phyloP scores from a whole-genome alignment of 2,797 vertebrate genomes.

The Epinephelus awoara region DNA sequence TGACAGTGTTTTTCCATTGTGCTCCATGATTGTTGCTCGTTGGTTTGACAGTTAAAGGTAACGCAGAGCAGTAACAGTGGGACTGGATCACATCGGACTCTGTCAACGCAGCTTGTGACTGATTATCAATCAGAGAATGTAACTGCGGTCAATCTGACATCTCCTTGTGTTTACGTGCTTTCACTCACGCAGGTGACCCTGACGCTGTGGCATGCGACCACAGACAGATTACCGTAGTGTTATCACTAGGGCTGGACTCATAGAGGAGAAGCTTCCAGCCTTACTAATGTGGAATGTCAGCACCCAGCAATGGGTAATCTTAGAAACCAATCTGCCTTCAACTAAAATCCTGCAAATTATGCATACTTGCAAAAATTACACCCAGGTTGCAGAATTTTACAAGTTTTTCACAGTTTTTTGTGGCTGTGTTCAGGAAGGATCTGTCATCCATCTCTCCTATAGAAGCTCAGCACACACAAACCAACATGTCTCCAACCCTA shows the following conservation, averaged over 20 bases:
- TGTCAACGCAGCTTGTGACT: constrained; percentile 73
- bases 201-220: constrained; percentile 58
- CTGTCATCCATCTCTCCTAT: neutral
- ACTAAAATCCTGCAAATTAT: neutral
- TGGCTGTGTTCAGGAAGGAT: too few relatives aligned
- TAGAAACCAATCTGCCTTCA: neutral
- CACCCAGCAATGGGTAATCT: too few relatives aligned
- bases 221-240: constrained; percentile 20
- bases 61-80: constrained; percentile 29
- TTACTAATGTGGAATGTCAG: constrained; percentile 1
- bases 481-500: neutral
- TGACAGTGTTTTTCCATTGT: constrained; percentile 21
- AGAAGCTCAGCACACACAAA: neutral
- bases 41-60: constrained; percentile 48
- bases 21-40: constrained; percentile 38
- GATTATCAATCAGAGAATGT: constrained; percentile 76
- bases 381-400: neutral
- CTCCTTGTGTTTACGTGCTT: constrained; percentile 66
- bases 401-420: too few relatives aligned
- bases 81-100: constrained; percentile 70
- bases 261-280: neutral
- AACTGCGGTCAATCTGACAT: constrained; percentile 74
- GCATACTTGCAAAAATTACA: neutral
- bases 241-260: constrained; percentile 29
- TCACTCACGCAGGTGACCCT: constrained; percentile 38